Evolutionary conservation across 2,797 vertebrate species (phyloP).

Genomic region (Bradypus variegatus): DNA sequence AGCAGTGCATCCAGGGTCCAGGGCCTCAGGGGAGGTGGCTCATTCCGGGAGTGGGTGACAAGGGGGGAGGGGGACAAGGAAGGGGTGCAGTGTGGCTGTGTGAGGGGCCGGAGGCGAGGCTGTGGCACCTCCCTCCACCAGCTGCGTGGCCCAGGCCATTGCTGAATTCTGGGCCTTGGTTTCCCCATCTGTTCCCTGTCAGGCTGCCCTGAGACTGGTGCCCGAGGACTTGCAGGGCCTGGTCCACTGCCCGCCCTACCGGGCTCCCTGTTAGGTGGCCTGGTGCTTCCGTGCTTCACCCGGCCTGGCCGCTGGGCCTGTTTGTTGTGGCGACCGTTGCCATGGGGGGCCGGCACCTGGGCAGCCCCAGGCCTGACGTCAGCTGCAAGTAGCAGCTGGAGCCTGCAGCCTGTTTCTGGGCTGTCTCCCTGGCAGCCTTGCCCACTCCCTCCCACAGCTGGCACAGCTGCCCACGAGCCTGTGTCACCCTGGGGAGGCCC

Average conservation of each 20-base stretch:
- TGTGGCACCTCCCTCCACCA: background rate
- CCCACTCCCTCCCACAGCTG: constrained; percentile 27
- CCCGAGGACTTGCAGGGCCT: background rate
- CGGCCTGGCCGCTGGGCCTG: background rate
- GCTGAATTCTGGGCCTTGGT: background rate
- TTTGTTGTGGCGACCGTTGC: constrained; percentile 53
- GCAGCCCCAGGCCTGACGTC: background rate
- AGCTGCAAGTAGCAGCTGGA: background rate
- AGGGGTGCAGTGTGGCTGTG: fast-evolving
- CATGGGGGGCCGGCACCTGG: constrained; percentile 33
- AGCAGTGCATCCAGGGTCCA: no score
- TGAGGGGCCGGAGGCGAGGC: background rate
- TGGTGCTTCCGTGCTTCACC: background rate
- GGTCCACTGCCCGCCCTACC: background rate
- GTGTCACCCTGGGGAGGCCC: constrained; percentile 25
- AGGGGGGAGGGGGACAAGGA: no score
- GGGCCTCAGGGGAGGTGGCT: no score
- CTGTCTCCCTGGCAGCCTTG: background rate
- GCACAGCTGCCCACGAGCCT: background rate
- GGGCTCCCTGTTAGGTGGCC: background rate
- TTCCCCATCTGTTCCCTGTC: background rate
- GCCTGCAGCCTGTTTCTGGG: constrained; percentile 15
- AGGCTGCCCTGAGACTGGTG: background rate
- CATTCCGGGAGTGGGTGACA: no score
- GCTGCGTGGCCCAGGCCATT: background rate